phyloP scores from a whole-genome alignment of 2,113 vertebrate species.

The Mystacornis crossleyi region DNA sequence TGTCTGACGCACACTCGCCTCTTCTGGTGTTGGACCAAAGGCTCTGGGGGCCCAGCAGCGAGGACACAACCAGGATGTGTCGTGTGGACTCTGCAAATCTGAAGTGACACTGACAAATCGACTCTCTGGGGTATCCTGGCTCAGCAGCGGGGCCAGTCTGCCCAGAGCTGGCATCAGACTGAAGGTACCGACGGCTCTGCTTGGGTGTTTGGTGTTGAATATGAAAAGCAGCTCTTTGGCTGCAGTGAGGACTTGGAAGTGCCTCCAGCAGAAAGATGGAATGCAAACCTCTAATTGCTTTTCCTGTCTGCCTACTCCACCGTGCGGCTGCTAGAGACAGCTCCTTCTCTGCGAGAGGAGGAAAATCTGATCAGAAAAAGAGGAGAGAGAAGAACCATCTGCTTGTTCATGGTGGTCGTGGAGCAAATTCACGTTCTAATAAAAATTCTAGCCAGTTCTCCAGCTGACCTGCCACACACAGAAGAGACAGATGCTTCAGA shows the following conservation, averaged over 20 bases:
- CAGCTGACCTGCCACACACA: not conserved
- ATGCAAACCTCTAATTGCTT: not conserved
- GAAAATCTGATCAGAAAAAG: not conserved
- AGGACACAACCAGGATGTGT: not conserved
- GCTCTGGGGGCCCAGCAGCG: not conserved
- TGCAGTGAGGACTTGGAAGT: not conserved
- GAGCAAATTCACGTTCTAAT: not conserved
- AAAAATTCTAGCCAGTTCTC: not conserved
- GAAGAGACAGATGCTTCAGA: not conserved
- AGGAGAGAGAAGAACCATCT: not conserved
- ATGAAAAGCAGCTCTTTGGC: not conserved
- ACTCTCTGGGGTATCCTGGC: not conserved
- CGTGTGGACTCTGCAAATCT: fast-evolving
- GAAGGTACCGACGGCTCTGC: not conserved
- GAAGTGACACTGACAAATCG: not conserved
- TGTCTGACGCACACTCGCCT: fast-evolving
- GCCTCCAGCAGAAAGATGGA: not conserved
- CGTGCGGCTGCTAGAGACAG: fast-evolving
- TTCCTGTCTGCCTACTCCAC: not conserved
- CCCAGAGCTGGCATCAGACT: not conserved
- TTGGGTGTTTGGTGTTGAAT: fast-evolving
- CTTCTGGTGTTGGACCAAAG: not conserved
- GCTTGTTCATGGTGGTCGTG: not conserved
- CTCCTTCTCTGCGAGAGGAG: not conserved
- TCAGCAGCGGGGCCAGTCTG: not conserved